Evolutionary conservation across 1,140 invertebrate genomes (phyloP), one percentile per base, ranked within the genome.

Genomic region (Drosophila subobscura): DNA sequence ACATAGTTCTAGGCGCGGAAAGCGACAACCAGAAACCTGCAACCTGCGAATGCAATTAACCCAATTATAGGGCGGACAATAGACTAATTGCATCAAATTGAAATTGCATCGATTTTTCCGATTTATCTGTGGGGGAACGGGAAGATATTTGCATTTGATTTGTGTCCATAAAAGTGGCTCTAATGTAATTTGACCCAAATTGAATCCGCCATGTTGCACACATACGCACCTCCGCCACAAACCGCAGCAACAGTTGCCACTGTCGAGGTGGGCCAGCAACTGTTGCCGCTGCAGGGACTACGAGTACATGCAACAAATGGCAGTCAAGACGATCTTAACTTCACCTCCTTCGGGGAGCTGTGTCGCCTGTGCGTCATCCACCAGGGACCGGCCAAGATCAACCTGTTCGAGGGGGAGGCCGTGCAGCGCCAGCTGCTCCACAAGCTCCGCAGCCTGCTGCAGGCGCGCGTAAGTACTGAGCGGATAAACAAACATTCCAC

Each of bases 361-460:
- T 95, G 94, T 81, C 93, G 94, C 76, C 92, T 95, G 54, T 95
- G 94, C 77, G 94, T 94, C 58, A 91, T 95, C 42, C 95, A 94
- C 89, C 94, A 93, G 64, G 94, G 93, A 42, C 93, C 94, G 56
- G 89, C 92, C 55, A 90, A 93, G 80, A 92, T 95, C 45, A 94
- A 95, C 84, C 94, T 95, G 79, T 95, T 95, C 85, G 94, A 95
- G 78, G 94, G 94, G 79, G 94, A 95, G 77, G 93, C 94, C 37
- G 94, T 95, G 85, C 94, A 95, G 72, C 92, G 94, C 55, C 94
- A 95, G 90, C 92, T 95, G 56, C 92, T 95, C 41, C 95, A 94
- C 88, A 95, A 95, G 91, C 93, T 95, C 76, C 92, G 94, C 64
- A 94, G 94, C 54, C 94, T 94, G 77, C 92, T 95, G 90, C 94